Conservation (phyloP, 2,797 vertebrate species). For the Streptopelia turtur region DNA sequence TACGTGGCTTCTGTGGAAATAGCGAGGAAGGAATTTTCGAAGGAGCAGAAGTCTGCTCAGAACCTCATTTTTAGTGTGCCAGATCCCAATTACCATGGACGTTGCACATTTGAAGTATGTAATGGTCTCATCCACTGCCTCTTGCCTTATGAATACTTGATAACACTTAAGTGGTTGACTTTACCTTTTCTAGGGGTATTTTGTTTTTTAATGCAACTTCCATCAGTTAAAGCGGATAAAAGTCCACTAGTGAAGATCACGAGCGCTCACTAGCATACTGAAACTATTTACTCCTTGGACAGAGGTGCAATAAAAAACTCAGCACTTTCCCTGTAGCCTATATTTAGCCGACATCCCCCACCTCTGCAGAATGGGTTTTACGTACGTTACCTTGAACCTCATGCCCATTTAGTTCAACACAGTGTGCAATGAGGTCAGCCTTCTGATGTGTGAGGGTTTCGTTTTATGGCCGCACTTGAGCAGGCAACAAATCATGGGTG, state of each 20-base stretch:
- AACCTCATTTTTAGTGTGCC: slow-evolving; percentile 11
- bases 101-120: not conserved
- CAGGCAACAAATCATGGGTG: not conserved
- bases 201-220: slow-evolving; percentile 7
- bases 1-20: not conserved
- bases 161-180: slow-evolving; percentile 18
- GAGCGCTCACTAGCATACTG: not conserved
- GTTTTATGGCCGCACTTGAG: slow-evolving; percentile 31
- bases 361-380: not conserved
- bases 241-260: not conserved
- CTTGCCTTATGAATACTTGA: slow-evolving; percentile 47
- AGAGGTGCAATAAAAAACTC: not conserved
- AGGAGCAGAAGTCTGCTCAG: not conserved
- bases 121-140: slow-evolving; percentile 15
- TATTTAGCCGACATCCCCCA: not conserved
- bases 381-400: not conserved
- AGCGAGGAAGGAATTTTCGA: not conserved
- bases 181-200: not conserved
- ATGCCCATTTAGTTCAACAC: not conserved
- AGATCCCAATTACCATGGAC: not conserved
- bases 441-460: slow-evolving; percentile 22
- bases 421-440: not conserved
- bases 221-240: not conserved
- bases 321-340: not conserved
- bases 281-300: not conserved